phyloP scores from a whole-genome alignment of 1,140 invertebrate genomes.

The Drosophila micromelanica region DNA sequence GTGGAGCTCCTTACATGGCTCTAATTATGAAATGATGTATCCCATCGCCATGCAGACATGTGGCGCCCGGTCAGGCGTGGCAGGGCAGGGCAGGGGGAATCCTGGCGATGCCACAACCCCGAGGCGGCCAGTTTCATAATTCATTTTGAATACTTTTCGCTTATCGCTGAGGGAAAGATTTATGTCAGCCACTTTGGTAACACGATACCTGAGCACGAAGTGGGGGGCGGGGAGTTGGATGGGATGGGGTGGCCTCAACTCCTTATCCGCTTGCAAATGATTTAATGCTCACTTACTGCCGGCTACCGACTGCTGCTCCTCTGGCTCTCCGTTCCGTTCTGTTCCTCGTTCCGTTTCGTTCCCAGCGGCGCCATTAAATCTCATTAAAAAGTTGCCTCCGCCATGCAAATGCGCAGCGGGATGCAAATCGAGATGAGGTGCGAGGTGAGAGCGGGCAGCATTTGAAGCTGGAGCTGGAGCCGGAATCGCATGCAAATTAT shows the following conservation, averaged over 20 bases:
- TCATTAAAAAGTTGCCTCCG: conserved; percentile 72
- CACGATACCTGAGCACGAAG: conserved; percentile 53
- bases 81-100: background rate
- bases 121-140: conserved; percentile 61
- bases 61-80: conserved; percentile 11
- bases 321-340: background rate
- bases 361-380: conserved; percentile 78
- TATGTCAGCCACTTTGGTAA: conserved; percentile 66
- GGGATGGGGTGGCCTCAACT: conserved; percentile 45
- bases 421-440: background rate
- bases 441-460: background rate
- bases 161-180: conserved; percentile 78
- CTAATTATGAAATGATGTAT: conserved; percentile 80
- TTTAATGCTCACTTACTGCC: conserved; percentile 76
- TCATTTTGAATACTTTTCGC: conserved; percentile 77
- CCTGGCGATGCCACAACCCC: conserved; percentile 1
- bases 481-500: conserved; percentile 61
- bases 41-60: conserved; percentile 30
- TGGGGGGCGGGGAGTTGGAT: background rate
- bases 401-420: conserved; percentile 21
- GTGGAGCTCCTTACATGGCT: conserved; percentile 28
- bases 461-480: background rate
- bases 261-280: conserved; percentile 72
- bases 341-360: conserved; percentile 15
- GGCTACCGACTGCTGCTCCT: conserved; percentile 45